A percentile compares a stretch with the other conserved stretches of the same genome.
phyloP scores from a whole-genome alignment of 2,797 vertebrate species.

The Melanotaenia trifasciata region DNA sequence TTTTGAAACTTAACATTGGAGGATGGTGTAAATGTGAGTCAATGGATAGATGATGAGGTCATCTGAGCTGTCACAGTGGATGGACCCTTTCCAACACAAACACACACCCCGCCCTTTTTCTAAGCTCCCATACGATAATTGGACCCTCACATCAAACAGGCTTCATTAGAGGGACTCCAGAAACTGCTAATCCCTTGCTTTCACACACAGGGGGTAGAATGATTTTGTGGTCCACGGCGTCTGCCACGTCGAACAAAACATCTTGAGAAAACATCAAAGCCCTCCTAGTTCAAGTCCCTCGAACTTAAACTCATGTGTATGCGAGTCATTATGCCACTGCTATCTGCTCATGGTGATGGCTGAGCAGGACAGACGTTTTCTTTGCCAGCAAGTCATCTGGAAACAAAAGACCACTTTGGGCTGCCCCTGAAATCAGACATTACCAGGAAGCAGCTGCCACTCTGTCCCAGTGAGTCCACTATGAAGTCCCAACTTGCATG shows the following conservation, averaged over 20 bases:
- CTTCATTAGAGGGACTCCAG: conserved; percentile 84
- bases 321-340: conserved; percentile 32
- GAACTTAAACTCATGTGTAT: conserved; percentile 35
- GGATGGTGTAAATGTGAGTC: conserved; percentile 25
- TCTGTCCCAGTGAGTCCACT: conserved; percentile 21
- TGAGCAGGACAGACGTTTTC: conserved; percentile 46
- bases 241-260: conserved; percentile 76
- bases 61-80: conserved; percentile 51
- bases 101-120: conserved; percentile 29
- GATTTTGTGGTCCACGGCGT: conserved; percentile 72
- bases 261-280: conserved; percentile 84
- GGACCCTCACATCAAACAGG: conserved; percentile 84
- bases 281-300: conserved; percentile 56
- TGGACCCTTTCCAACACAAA: conserved; percentile 34
- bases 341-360: conserved; percentile 45
- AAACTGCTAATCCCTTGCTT: conserved; percentile 81
- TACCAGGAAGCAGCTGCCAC: conserved; percentile 39
- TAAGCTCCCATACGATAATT: conserved; percentile 77
- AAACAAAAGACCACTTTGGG: conserved; percentile 62
- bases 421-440: conserved; percentile 51
- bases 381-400: conserved; percentile 62
- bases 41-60: conserved; percentile 45
- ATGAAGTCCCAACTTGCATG: not conserved
- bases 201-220: conserved; percentile 72
- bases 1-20: not conserved